phyloP scores from a whole-genome alignment of 2,797 vertebrate genomes.

The Molossus molossus region DNA sequence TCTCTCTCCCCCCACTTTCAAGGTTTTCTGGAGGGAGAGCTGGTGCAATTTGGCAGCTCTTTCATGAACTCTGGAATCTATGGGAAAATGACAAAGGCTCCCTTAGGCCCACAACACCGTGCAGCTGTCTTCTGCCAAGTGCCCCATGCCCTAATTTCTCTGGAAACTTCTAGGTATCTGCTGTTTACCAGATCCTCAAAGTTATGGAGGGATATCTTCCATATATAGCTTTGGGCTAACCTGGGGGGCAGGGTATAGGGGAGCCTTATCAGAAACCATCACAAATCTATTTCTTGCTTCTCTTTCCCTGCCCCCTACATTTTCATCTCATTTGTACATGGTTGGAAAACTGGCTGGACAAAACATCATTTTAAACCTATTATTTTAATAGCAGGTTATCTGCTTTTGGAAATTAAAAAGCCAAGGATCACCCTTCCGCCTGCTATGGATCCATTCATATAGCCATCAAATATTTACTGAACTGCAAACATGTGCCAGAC shows the following conservation, averaged over 20 bases:
- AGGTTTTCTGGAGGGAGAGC: background rate
- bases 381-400: background rate
- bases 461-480: background rate
- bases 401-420: slow-evolving; percentile 54
- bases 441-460: background rate
- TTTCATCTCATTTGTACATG: background rate
- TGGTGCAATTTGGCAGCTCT: background rate
- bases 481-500: background rate
- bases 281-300: background rate
- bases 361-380: background rate
- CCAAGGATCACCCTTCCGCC: background rate
- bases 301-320: background rate
- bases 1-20: background rate
- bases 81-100: background rate
- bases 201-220: background rate
- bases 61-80: background rate
- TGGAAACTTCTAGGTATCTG: background rate
- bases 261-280: background rate
- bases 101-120: background rate
- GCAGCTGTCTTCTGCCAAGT: background rate
- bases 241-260: background rate
- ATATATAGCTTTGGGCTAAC: background rate
- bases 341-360: background rate
- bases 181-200: background rate
- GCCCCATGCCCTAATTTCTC: background rate